Conservation (phyloP, 2,888 invertebrate species). For the Acanthoscelides obtectus region DNA sequence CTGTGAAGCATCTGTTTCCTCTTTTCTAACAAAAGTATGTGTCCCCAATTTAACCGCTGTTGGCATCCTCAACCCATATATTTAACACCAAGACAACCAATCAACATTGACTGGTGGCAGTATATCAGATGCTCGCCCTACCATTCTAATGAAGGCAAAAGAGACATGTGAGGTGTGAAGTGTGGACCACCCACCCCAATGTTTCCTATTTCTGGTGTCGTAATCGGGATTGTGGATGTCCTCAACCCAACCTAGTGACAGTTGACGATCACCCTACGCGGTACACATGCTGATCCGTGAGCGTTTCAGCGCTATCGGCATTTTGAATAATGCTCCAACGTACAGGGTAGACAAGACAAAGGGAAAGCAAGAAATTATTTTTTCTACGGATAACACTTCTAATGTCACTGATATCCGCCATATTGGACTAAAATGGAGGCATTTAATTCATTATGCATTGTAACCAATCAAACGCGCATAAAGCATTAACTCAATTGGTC, state of each 20-base stretch:
- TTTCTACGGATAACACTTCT: too few relatives aligned
- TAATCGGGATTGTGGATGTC: slow-evolving; percentile 1
- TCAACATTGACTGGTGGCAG: not conserved
- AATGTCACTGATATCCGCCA: too few relatives aligned
- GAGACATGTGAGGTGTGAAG: not conserved
- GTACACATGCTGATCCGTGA: slow-evolving; percentile 43
- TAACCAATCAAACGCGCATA: too few relatives aligned
- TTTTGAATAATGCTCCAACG: slow-evolving; percentile 34
- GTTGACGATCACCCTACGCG: slow-evolving; percentile 28
- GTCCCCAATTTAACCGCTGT: not conserved
- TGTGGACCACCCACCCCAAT: not conserved
- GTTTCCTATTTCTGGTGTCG: not conserved
- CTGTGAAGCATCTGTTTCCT: not conserved
- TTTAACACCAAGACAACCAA: not conserved
- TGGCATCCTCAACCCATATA: not conserved
- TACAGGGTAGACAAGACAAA: not conserved
- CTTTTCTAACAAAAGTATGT: not conserved
- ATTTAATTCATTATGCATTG: too few relatives aligned
- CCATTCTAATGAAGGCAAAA: not conserved
- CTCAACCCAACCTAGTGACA: slow-evolving; percentile 20
- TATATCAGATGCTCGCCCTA: not conserved
- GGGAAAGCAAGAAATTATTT: too few relatives aligned
- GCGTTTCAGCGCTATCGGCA: slow-evolving; percentile 37
- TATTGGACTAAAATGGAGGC: too few relatives aligned
- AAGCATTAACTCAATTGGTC: too few relatives aligned